Conservation (phyloP, 2,797 vertebrate species). For the Synaphobranchus kaupii region DNA sequence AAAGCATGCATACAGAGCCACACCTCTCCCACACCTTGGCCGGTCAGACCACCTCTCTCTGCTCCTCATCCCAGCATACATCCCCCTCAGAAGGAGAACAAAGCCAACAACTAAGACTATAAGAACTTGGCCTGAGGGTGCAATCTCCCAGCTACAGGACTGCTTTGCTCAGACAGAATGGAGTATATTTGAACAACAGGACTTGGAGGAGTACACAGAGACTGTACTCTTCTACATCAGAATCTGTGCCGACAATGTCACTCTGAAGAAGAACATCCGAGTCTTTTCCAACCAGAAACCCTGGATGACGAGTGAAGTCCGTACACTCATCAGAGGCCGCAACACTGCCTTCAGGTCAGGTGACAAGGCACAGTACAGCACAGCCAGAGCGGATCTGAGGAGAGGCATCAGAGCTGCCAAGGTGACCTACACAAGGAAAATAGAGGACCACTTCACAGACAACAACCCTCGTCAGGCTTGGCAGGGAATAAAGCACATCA, state of each 20-base stretch:
- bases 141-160: no score
- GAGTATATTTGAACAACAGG: no score
- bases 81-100: no score
- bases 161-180: no score
- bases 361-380: slow-evolving; percentile 3
- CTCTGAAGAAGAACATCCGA: slow-evolving; percentile 14
- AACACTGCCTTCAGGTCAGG: slow-evolving; percentile 17
- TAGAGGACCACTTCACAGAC: slow-evolving; percentile 16
- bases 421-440: slow-evolving; percentile 13
- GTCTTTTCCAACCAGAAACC: slow-evolving; percentile 18
- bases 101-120: no score
- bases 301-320: slow-evolving; percentile 34
- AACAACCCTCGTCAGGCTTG: slow-evolving; percentile 28
- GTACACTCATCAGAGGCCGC: not conserved
- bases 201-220: not conserved
- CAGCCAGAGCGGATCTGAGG: slow-evolving; percentile 24
- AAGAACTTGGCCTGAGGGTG: not conserved
- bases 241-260: not conserved
- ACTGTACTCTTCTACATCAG: not conserved
- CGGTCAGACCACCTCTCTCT: no score
- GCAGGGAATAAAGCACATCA: slow-evolving; percentile 33
- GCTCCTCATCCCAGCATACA: no score
- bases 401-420: slow-evolving; percentile 22
- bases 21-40: no score
- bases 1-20: no score